These are phyloP conservation scores for Drosophila phalerata DNA, from an alignment of 2,888 invertebrate genomes.

Conservation along the genomic window DNA sequence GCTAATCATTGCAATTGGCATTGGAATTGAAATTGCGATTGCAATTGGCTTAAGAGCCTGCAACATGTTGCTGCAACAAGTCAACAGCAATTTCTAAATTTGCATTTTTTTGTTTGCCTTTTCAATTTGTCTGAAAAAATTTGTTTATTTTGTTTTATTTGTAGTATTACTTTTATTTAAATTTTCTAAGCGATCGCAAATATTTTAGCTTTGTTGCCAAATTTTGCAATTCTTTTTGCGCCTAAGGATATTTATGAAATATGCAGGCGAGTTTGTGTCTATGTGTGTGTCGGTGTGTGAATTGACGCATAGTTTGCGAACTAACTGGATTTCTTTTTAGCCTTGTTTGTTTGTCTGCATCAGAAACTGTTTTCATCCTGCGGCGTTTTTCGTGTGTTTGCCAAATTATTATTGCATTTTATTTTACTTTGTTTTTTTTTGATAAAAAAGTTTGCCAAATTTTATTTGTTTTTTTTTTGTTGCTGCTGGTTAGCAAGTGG, in stretches of 20 bases:
- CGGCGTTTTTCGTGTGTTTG: constrained; percentile 65
- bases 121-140: constrained; percentile 32
- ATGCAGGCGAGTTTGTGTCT: constrained; percentile 25
- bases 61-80: constrained; percentile 64
- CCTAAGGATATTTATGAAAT: constrained; percentile 68
- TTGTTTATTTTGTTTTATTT: constrained; percentile 32
- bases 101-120: constrained; percentile 29
- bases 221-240: constrained; percentile 33
- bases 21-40: constrained; percentile 48
- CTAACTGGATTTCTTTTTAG: constrained; percentile 46
- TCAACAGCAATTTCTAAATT: constrained; percentile 37
- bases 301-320: constrained; percentile 47
- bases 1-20: constrained; percentile 62
- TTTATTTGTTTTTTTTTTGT: constrained; percentile 17
- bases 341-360: constrained; percentile 42
- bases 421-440: constrained; percentile 14
- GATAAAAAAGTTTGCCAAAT: constrained; percentile 46
- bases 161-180: constrained; percentile 26
- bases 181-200: constrained; percentile 41
- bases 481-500: constrained; percentile 18
- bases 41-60: constrained; percentile 33
- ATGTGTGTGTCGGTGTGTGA: constrained; percentile 20
- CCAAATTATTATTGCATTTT: constrained; percentile 63
- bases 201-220: constrained; percentile 29
- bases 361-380: constrained; percentile 65